Percentiles rank a stretch among this genome's conserved stretches.
phyloP scores from a whole-genome alignment of 2,888 invertebrate species.

The Vandiemenella viatica region DNA sequence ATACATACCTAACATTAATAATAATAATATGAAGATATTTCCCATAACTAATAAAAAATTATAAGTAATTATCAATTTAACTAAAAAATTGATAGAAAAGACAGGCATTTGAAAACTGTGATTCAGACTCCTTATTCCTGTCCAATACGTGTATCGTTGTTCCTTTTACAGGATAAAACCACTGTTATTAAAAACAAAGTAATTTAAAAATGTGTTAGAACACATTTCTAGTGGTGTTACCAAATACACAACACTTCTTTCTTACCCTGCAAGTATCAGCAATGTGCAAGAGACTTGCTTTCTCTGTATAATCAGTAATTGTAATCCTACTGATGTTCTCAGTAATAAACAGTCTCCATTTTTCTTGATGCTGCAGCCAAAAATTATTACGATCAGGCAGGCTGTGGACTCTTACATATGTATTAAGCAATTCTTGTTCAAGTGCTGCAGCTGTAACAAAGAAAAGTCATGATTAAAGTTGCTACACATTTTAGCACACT shows the following conservation, averaged over 20 bases:
- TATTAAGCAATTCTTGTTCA: conserved; percentile 16
- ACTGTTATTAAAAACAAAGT: not conserved
- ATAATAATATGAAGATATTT: no score
- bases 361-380: conserved; percentile 15
- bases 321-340: conserved; percentile 13
- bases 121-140: not conserved
- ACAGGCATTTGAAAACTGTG: no score
- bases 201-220: not conserved
- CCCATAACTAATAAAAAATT: no score
- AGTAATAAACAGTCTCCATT: conserved; percentile 17
- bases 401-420: conserved; percentile 13
- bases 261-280: conserved; percentile 16
- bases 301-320: conserved; percentile 16
- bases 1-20: no score
- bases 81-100: no score
- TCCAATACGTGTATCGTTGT: not conserved
- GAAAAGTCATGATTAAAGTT: no score
- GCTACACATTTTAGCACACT: no score
- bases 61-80: no score
- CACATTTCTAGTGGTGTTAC: not conserved
- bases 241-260: not conserved
- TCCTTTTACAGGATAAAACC: not conserved
- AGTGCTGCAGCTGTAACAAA: conserved; percentile 14
- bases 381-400: conserved; percentile 10
- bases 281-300: conserved; percentile 15